Base-by-base conservation (phyloP, 2,797 vertebrate genomes). In the Leptatherina wallacei region DNA sequence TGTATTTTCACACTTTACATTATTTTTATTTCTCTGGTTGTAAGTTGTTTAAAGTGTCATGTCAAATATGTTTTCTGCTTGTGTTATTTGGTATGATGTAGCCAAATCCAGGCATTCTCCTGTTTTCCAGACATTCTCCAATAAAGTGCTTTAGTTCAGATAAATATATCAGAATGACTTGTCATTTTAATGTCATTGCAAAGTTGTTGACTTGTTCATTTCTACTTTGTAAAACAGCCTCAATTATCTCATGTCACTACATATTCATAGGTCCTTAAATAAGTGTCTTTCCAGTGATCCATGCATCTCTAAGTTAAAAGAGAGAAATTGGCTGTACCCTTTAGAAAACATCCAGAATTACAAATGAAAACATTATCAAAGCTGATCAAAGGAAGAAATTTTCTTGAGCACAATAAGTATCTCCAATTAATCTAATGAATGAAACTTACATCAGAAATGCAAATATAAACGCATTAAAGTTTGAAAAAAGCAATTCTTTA, bases 111-210 rank as follows among this genome's bases (percentile, higher is more conserved):
- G 38, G 33, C 40, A 71, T 71, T 85, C 10, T 71, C 16, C 8
- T 75, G 32, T 77, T 86, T 78, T 82, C 61, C 44, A 71, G 84
- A 69, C 52, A 44, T 81, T 65, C 85, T 80, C 36, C 66, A 90
- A 91, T 91, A 92, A 92, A 90, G 51, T 72, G 63, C 80, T 80
- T 88, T 81, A 62, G 73, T 75, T 75, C 63, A 82, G 59, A 81
- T 71, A 57, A 77, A 77, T 58, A 36, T 49, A 58, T 47, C 56
- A 58, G 12, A 66, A 66, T 77, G 27, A 69, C 72, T 42, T 59
- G 57, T 40, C 12, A 52, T 80, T 82, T 61, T 33, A 57, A 29
- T 57, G 55, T 73, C 22, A 8, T 38, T 57, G 7, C 32, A 49
- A 67, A 38, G 13, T 16, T 56, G 2, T 24, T 22, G 30, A 65